Percentiles rank a stretch among this genome's conserved stretches.
phyloP scores from a whole-genome alignment of 2,113 vertebrate species.

The Paramormyrops kingsleyae region DNA sequence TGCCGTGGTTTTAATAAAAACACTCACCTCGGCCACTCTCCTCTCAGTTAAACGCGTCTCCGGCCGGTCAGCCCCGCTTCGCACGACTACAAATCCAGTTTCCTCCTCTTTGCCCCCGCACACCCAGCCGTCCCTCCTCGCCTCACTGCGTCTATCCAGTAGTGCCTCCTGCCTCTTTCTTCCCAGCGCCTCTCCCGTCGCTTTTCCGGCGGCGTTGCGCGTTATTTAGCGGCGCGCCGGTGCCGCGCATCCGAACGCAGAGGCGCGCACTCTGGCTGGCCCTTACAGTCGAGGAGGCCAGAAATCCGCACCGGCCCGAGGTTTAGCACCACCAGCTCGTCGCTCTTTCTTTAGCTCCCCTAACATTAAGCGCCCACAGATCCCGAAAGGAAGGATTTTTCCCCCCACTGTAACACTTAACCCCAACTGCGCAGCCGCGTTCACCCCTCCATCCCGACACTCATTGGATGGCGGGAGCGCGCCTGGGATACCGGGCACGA shows the following conservation, averaged over 20 bases:
- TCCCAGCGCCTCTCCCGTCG: constrained; percentile 35
- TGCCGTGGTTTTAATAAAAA: constrained; percentile 15
- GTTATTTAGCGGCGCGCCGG: constrained; percentile 18
- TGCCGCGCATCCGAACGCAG: neutral
- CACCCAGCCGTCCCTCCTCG: neutral
- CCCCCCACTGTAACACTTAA: neutral
- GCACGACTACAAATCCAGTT: neutral
- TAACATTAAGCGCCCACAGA: neutral
- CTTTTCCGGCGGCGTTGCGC: neutral
- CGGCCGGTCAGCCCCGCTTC: constrained; percentile 17
- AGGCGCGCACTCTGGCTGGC: neutral
- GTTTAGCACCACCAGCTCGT: neutral
- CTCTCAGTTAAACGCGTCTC: constrained; percentile 28
- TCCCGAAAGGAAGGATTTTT: neutral
- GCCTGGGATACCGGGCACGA: neutral
- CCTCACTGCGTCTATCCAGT: neutral
- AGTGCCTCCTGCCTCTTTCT: constrained; percentile 20
- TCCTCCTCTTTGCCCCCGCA: neutral
- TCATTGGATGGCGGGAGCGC: neutral
- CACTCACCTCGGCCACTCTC: constrained; percentile 47
- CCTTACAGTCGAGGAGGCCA: neutral
- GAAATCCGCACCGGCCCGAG: neutral
- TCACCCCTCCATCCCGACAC: neutral
- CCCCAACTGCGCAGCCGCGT: constrained; percentile 19
- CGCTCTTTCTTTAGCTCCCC: constrained; percentile 21